These are phyloP conservation scores for Oxyura jamaicensis DNA, from an alignment of 2,113 vertebrate species.

Conservation along the genomic window DNA sequence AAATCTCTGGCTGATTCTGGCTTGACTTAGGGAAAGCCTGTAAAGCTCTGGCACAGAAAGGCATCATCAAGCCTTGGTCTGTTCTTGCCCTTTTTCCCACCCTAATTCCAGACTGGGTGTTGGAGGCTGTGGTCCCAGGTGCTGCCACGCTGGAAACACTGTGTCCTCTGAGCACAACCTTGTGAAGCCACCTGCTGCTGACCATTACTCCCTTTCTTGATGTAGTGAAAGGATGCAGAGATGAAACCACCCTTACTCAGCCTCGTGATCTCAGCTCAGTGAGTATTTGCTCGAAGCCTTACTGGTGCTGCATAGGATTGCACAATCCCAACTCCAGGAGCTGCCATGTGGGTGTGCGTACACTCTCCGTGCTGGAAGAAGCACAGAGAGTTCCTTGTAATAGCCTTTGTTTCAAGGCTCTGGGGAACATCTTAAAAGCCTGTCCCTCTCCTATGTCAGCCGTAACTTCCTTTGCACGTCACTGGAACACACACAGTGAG, in stretches of 20 bases:
- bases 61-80: not conserved
- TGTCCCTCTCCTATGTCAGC: conserved; percentile 24
- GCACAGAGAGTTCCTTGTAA: conserved; percentile 32
- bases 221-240: not conserved
- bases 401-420: conserved; percentile 13
- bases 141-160: not conserved
- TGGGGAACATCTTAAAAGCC: not conserved
- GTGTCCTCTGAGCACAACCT: not conserved
- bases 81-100: not conserved
- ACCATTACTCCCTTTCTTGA: not conserved
- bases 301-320: not conserved
- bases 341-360: not conserved
- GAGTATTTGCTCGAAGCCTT: not conserved
- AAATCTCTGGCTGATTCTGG: not conserved
- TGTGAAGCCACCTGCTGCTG: not conserved
- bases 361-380: not conserved
- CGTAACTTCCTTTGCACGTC: conserved; percentile 13
- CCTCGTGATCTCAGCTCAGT: not conserved
- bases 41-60: not conserved
- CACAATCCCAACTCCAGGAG: not conserved
- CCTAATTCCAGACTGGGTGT: not conserved
- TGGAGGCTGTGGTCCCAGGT: accelerated
- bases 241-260: conserved; percentile 8
- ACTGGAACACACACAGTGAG: conserved; percentile 12
- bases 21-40: not conserved